phyloP scores from a whole-genome alignment of 2,888 invertebrate species.

The Diadromus collaris region DNA sequence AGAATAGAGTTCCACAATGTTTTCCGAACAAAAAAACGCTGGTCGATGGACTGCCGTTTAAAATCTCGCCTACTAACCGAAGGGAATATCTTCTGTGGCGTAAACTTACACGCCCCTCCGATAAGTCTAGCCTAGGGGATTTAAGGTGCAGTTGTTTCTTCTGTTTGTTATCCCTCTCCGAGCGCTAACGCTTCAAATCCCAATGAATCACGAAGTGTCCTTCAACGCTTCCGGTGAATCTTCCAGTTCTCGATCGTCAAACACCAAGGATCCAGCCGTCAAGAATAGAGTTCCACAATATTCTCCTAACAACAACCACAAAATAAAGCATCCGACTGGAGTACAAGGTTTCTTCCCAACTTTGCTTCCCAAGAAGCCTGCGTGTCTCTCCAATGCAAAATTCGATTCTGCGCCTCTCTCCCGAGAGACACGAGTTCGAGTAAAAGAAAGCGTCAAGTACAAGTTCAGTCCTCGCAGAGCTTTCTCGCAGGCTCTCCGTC shows the following conservation, averaged over 20 bases:
- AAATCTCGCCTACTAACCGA: slow-evolving; percentile 44
- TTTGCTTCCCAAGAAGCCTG: too few species aligned
- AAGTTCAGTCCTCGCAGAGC: slow-evolving; percentile 14
- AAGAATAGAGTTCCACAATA: too few species aligned
- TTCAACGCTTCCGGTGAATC: slow-evolving; percentile 28
- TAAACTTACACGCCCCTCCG: slow-evolving; percentile 26
- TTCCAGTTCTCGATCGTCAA: too few species aligned
- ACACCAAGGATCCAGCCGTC: too few species aligned
- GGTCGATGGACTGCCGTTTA: slow-evolving; percentile 18
- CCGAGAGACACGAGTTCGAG: neutral
- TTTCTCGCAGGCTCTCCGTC: neutral
- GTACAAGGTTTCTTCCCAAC: too few species aligned
- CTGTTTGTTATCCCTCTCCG: neutral
- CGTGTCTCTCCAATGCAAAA: neutral
- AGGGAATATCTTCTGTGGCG: slow-evolving; percentile 23
- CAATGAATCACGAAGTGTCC: slow-evolving; percentile 6
- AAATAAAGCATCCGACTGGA: too few species aligned
- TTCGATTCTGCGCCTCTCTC: slow-evolving; percentile 18
- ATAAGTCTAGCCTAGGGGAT: slow-evolving; percentile 32
- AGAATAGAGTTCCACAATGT: too few species aligned
- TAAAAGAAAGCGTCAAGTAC: slow-evolving; percentile 3
- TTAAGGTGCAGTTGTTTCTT: slow-evolving; percentile 31
- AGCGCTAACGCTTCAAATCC: slow-evolving; percentile 29
- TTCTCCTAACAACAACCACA: too few species aligned
- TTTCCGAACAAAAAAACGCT: too few species aligned